Evolutionary conservation across 1,140 invertebrate species (phyloP).

Genomic region (Olivierus martensii): DNA sequence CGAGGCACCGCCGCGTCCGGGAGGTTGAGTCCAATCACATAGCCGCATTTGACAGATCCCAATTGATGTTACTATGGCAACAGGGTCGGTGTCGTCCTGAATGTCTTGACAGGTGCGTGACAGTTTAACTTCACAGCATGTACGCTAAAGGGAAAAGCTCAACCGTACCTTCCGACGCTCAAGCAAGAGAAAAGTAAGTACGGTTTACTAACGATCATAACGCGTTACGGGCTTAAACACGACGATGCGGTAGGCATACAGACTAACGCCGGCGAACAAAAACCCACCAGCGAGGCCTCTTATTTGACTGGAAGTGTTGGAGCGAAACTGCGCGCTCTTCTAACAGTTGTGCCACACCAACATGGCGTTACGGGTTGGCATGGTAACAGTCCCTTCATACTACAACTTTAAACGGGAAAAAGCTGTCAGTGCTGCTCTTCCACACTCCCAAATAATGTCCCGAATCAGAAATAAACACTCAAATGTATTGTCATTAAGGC

Average conservation of each 20-base stretch:
- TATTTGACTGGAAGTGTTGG: too few relatives aligned
- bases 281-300: not conserved
- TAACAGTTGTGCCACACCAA: too few relatives aligned
- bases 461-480: too few relatives aligned
- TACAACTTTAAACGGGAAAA: too few relatives aligned
- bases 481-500: too few relatives aligned
- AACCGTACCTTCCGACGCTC: conserved; percentile 78
- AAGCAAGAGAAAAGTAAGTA: conserved; percentile 83
- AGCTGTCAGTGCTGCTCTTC: too few relatives aligned
- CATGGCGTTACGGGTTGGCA: too few relatives aligned
- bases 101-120: conserved; percentile 37
- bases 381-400: too few relatives aligned
- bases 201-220: not conserved
- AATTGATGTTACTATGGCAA: conserved; percentile 33
- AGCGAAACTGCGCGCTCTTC: not conserved
- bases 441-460: too few relatives aligned
- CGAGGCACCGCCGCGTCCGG: too few relatives aligned
- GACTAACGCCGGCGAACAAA: conserved; percentile 1
- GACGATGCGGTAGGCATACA: not conserved
- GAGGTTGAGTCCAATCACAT: conserved; percentile 24
- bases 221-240: too few relatives aligned
- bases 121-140: conserved; percentile 40
- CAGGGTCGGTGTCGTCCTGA: conserved; percentile 35
- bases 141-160: conserved; percentile 86
- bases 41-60: conserved; percentile 26